Evolutionary conservation across 2,888 invertebrate genomes (phyloP).

Genomic region (Lymantria dispar): DNA sequence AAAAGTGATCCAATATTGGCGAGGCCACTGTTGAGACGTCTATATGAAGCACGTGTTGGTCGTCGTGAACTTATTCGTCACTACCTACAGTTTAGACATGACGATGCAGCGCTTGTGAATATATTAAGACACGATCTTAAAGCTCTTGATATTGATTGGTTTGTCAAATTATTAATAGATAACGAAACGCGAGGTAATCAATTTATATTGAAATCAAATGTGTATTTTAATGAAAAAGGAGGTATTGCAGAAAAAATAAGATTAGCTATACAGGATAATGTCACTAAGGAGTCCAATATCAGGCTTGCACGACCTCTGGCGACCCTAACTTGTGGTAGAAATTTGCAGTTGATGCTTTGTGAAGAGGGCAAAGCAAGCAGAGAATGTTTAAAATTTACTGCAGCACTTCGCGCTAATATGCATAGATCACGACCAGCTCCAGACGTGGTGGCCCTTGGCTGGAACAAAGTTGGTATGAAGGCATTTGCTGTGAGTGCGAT

Average conservation of each 20-base stretch:
- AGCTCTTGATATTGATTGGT: conserved; percentile 19
- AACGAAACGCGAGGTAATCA: conserved; percentile 27
- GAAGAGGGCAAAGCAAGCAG: conserved; percentile 17
- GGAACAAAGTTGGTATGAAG: conserved; percentile 48
- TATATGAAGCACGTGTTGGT: conserved; percentile 41
- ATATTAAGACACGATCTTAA: conserved; percentile 45
- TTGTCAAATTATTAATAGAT: background rate
- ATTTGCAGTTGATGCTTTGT: conserved; percentile 18
- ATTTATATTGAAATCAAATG: conserved; percentile 42
- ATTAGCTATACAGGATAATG: conserved; percentile 7
- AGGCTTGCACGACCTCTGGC: conserved; percentile 21
- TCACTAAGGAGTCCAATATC: background rate
- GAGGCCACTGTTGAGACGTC: conserved; percentile 27
- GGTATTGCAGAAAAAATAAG: conserved; percentile 42
- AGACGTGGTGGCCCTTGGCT: conserved; percentile 38
- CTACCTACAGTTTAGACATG: conserved; percentile 39
- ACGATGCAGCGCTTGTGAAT: conserved; percentile 50
- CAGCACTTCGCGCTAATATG: conserved; percentile 42
- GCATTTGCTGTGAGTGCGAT: conserved; percentile 46
- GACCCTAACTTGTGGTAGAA: conserved; percentile 14
- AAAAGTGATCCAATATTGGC: conserved; percentile 25
- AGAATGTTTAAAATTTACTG: conserved; percentile 25
- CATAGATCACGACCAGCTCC: conserved; percentile 43
- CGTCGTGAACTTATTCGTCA: conserved; percentile 44
- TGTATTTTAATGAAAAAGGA: conserved; percentile 52